Base-by-base conservation (phyloP, 2,888 invertebrate species). In the Orthosia gracilis region DNA sequence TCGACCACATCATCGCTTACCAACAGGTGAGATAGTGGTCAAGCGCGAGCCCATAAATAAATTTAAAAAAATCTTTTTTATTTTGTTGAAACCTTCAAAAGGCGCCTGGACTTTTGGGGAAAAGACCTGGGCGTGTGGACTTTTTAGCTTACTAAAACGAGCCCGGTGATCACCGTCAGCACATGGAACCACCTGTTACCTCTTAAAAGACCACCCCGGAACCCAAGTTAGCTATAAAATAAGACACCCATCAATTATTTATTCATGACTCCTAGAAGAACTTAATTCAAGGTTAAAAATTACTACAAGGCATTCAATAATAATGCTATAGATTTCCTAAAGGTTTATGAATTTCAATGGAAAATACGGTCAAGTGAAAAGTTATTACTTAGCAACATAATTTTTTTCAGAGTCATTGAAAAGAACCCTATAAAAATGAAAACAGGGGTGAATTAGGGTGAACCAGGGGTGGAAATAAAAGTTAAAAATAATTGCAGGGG, bases 401-500 rank as follows among this genome's bases (percentile, higher is more conserved):
- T 52, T 64, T 59, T 40, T 67, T 68, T 55, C 18, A 50, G 47
- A 63, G 45, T 69, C 23, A 69, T 54, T 57, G 17, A 69, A 69
- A 74, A 57, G 47, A 69, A 65, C 61, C 52, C 12, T 65, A 62
- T 23, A 50, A 23, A 54, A 64, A 74, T 54, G 31, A n/a, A 11
- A 58, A 49, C 70, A 73, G 40, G 68, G 65, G 31, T 26, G 57
- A 63, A 59, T 47, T 62, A 31, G 59, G 55, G 57, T 15, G 31
- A 18, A 73, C 54, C 15, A 45, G 54, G 49, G 58, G 58, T 61
- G 57, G 31, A 57, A 70, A 63, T 58, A 66, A 82, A 58, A 62
- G 50, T 50, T 31, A 13, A 79, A 78, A 83, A 59, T 66, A 69
- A 83, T 68, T 49, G n/a, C 45, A 17, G 59, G 54, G 17, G 18